Conservation (phyloP, 2,888 invertebrate species). For the Hylaea fasciaria region DNA sequence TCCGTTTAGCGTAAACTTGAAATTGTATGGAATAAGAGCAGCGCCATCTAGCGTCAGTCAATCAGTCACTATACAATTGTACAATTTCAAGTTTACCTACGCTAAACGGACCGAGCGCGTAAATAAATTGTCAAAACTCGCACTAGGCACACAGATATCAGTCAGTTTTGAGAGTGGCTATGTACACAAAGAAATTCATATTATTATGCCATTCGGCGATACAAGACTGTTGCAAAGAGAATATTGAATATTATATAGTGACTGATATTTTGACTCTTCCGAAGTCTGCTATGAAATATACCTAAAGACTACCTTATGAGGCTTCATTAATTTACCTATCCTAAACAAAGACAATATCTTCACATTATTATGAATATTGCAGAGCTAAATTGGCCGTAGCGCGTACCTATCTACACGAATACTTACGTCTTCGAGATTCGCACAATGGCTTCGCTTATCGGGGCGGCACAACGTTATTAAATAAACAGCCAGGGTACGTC, state of each 20-base stretch:
- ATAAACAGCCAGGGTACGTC: slow-evolving; percentile 68
- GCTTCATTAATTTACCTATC: slow-evolving; percentile 26
- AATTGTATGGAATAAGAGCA: no score
- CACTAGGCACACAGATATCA: no score
- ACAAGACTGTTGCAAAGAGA: slow-evolving; percentile 3
- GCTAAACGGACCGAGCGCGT: no score
- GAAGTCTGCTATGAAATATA: neutral
- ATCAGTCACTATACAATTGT: no score
- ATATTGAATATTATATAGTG: neutral
- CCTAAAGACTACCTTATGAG: neutral
- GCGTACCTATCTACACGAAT: slow-evolving; percentile 42
- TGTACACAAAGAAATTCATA: no score
- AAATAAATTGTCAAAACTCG: no score
- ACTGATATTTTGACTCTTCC: no score
- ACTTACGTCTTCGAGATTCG: slow-evolving; percentile 51
- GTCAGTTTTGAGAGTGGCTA: no score
- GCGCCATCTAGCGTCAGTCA: no score
- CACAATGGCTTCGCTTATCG: slow-evolving; percentile 74
- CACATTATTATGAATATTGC: slow-evolving; percentile 31
- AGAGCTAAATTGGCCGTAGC: slow-evolving; percentile 36
- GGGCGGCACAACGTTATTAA: slow-evolving; percentile 75
- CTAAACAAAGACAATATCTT: slow-evolving; percentile 29
- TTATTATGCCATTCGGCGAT: no score
- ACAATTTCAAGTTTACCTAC: no score
- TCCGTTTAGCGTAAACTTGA: no score